Evolutionary conservation across 2,888 invertebrate species (phyloP), one percentile per base, ranked within the genome.

Genomic region (Erebia palarica): DNA sequence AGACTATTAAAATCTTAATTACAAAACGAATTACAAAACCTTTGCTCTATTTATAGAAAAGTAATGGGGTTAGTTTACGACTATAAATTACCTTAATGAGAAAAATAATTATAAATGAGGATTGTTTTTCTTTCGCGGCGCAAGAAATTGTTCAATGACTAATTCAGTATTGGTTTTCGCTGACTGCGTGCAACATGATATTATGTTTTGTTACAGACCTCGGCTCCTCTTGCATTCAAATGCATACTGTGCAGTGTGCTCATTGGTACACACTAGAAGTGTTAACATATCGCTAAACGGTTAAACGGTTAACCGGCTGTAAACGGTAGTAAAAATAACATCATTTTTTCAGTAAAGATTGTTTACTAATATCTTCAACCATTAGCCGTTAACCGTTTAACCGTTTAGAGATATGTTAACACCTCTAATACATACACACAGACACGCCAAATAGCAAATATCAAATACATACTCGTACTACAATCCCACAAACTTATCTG

Each of bases 171-270:
- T 64, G 49, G 44, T 42, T 65, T 61, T 55, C 59, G 70, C 55
- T 59, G 65, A 59, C 65, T 70, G 85, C 88, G 87, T 88, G 90
- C 85, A 85, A 87, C 86, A 86, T 86, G 88, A 89, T 78, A 86
- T 80, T 75, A 69, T 83, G 84, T 84, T 86, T 85, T 85, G 86
- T 84, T 55, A 18, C 11, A 18, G 18, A 55, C 18, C 53, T 3
- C 18, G 51, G 57, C 49, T 63, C 18, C 27, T 65, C 44, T 55
- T 55, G n/a, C 60, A 68, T n/a, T 53, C 27, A 11, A 36, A 67
- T 55, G 61, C 55, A 11, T 57, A 55, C 42, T n/a, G 10, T 16
- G 18, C 42, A 55, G 18, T n/a, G 10, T 16, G 18, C 42, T 68
- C 11, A 55, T 16, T 16, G 47, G 13, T n/a, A 51, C 14, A 13